Percentiles rank a stretch among this genome's conserved stretches.
Conservation (phyloP, 2,888 invertebrate species). For the Pyrochroa serraticornis region DNA sequence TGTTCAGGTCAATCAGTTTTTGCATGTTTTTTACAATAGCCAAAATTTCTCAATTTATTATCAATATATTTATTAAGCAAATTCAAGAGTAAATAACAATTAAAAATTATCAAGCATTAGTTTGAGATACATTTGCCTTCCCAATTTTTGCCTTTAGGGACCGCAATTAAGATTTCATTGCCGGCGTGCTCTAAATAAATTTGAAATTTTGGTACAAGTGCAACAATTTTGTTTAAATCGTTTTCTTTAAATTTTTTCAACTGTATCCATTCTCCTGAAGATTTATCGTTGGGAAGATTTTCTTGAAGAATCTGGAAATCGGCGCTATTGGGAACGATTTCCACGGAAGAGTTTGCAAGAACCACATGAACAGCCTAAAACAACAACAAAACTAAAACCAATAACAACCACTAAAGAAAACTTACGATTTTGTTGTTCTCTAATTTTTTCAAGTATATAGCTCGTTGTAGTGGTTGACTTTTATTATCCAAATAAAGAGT, state of each 20-base stretch:
- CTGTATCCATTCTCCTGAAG: constrained; percentile 38
- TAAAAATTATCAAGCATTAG: too few relatives aligned
- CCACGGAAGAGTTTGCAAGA: constrained; percentile 36
- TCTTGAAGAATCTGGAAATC: constrained; percentile 38
- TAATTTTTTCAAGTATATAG: constrained; percentile 50
- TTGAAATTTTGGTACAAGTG: constrained; percentile 35
- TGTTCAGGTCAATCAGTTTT: too few relatives aligned
- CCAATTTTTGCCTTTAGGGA: constrained; percentile 25
- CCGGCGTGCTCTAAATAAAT: constrained; percentile 41
- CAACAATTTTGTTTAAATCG: constrained; percentile 28
- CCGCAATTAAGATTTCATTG: constrained; percentile 33
- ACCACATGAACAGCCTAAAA: constrained; percentile 44
- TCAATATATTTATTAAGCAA: too few relatives aligned
- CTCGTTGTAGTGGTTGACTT: constrained; percentile 40
- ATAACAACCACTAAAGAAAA: not conserved
- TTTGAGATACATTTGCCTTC: too few relatives aligned
- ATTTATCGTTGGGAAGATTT: constrained; percentile 29
- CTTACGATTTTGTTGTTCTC: constrained; percentile 37
- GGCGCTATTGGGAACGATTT: constrained; percentile 40
- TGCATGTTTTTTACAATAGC: too few relatives aligned
- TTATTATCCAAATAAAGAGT: constrained; percentile 49
- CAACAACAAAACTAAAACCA: constrained; percentile 4
- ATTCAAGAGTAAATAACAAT: too few relatives aligned
- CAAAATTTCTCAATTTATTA: too few relatives aligned
- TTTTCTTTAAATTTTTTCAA: constrained; percentile 34